Evolutionary conservation across 2,113 vertebrate genomes (phyloP).

Genomic region (Pelecanus crispus): DNA sequence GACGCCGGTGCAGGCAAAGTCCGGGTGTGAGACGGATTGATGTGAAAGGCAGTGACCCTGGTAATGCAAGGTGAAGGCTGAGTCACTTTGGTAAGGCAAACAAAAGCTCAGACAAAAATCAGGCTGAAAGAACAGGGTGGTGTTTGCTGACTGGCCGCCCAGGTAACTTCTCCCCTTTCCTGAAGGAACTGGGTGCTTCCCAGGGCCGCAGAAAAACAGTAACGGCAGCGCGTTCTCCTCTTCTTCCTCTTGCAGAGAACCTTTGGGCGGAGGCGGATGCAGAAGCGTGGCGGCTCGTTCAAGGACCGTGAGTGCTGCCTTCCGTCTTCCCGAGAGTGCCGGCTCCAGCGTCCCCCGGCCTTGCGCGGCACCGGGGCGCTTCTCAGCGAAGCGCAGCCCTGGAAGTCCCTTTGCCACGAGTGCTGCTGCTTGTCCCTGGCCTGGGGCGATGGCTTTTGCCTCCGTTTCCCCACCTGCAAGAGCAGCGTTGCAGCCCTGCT

Average conservation of each 20-base stretch:
- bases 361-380: rapidly evolving
- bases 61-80: neutral
- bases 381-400: neutral
- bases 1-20: neutral
- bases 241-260: constrained; percentile 70
- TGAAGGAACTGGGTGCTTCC: neutral
- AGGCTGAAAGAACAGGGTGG: neutral
- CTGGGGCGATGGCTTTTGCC: neutral
- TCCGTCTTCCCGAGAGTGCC: rapidly evolving
- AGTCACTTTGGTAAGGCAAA: constrained; percentile 16
- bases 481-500: neutral
- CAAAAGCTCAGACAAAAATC: neutral
- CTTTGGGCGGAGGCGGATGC: constrained; percentile 79
- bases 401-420: rapidly evolving
- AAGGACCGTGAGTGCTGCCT: constrained; percentile 86
- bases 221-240: neutral
- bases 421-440: neutral
- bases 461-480: neutral
- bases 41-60: neutral
- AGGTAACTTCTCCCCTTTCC: neutral
- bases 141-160: neutral
- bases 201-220: neutral
- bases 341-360: rapidly evolving
- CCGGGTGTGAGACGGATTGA: neutral
- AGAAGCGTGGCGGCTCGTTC: constrained; percentile 86